Evolutionary conservation across 2,113 vertebrate species (phyloP).

Genomic region (Campylomormyrus tamandua): DNA sequence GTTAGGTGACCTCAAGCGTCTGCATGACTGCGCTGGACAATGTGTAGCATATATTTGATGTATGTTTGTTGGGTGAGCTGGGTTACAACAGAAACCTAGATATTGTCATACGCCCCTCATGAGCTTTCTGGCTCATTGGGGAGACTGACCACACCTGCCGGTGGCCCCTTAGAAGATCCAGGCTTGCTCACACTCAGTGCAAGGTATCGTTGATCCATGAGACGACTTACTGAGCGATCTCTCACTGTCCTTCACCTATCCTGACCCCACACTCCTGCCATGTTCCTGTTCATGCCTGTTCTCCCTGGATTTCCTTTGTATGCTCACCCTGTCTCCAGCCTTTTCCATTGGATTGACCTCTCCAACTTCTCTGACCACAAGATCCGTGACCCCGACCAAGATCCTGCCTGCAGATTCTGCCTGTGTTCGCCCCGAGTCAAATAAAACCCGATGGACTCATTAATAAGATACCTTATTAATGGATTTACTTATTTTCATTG

Average conservation of each 20-base stretch:
- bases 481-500: background rate
- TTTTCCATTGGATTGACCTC: background rate
- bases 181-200: background rate
- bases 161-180: background rate
- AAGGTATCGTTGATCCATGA: background rate
- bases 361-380: background rate
- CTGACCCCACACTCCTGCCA: background rate
- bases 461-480: background rate
- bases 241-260: background rate
- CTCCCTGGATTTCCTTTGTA: background rate
- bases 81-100: background rate
- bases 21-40: background rate
- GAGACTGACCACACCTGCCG: background rate
- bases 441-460: background rate
- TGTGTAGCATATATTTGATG: background rate
- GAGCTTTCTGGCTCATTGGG: too few species aligned
- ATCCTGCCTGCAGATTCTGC: background rate
- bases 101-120: background rate
- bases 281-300: background rate
- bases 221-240: background rate
- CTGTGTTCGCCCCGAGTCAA: background rate
- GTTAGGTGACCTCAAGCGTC: background rate
- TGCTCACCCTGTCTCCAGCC: background rate
- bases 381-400: background rate
- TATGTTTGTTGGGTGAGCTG: background rate